Base-by-base conservation (phyloP, 2,888 invertebrate species). In the Nezara viridula region DNA sequence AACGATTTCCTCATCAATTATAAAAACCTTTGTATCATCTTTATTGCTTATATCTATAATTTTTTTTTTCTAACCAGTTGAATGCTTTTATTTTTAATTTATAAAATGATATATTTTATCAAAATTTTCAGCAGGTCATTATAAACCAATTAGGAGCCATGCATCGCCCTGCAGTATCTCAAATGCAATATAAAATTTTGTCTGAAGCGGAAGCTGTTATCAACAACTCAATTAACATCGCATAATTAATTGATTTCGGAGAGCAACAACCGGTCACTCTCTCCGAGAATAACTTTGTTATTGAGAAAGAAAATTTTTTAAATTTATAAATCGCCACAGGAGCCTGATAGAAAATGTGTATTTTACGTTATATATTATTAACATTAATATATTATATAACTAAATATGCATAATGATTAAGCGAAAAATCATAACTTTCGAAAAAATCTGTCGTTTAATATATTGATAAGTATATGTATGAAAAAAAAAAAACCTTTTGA, bases 181-280 rank as follows among this genome's bases (percentile, higher is more conserved):
- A 19, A 73, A 37, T 73, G 32, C 66, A 37, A 37, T 73, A 27
- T 73, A 24, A 37, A 32, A 73, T 73, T 37, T 32, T 19, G 66
- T 37, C 32, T 73, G 19, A 37, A 37, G 66, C 37, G 66, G 66
- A 37, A 32, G 19, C 19, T 73, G 32, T 21, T 73, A 73, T 73
- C 66, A 37, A 37, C 5, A 16, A 7, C 66, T 37, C 32, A 73
- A 73, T 73, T 37, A 73, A 73, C 21, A 37, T 73, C 19, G 66
- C 16, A 32, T 73, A 73, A 37, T 73, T 73, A 37, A 73, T 37
- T 73, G 66, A 0, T 37, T 37, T 37, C 1, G 9, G 66, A 60
- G 66, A 73, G 24, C 66, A 73, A 73, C 19, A 73, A 73, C 66
- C 66, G 66, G 66, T 21, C 66, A 73, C 37, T 73, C 9, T 32